Evolutionary conservation across 2,797 vertebrate species (phyloP).

Genomic region (Anas georgica): DNA sequence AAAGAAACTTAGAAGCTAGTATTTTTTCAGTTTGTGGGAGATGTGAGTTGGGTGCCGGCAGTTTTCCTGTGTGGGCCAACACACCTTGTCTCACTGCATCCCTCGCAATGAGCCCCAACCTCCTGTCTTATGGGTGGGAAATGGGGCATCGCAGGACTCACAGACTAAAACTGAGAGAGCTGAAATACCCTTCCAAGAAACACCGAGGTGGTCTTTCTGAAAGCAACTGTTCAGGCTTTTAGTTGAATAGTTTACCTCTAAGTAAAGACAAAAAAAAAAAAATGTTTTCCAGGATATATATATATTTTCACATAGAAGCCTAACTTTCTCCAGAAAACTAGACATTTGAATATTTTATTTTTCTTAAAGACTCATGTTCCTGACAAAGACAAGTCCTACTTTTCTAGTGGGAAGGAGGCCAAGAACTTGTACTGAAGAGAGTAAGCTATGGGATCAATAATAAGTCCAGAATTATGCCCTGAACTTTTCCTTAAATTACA

Average conservation of each 20-base stretch:
- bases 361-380: neutral
- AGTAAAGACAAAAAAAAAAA: neutral
- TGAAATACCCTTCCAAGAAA: neutral
- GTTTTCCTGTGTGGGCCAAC: neutral
- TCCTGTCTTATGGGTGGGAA: neutral
- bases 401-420: neutral
- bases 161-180: neutral
- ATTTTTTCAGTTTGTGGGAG: neutral
- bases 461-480: neutral
- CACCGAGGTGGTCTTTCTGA: rapidly evolving
- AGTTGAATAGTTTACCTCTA: neutral
- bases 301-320: neutral
- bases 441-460: neutral
- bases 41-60: neutral
- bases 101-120: neutral
- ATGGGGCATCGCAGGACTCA: neutral
- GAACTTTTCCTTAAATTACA: neutral
- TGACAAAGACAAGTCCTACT: neutral
- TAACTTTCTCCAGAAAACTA: neutral
- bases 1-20: neutral
- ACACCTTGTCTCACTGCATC: neutral
- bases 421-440: neutral
- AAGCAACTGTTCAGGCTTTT: neutral
- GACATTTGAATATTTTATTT: neutral
- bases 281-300: neutral